Base-by-base conservation (phyloP, 2,888 invertebrate genomes). In the Prosapia bicincta region DNA sequence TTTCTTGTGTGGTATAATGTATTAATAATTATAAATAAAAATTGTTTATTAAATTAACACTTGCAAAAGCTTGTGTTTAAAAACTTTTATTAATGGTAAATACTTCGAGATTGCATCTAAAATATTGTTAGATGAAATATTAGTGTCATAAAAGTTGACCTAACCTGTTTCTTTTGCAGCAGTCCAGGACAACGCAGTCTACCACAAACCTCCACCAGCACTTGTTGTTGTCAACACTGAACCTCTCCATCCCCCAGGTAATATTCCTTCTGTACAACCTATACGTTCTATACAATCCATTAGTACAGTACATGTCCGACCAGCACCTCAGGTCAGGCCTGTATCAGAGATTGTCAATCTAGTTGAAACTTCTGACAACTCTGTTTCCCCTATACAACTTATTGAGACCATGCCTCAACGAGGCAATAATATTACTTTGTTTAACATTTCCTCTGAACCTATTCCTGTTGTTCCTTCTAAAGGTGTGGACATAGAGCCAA, bases 281-380 rank as follows among this genome's bases (percentile, higher is more conserved):
- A 54, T 54, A 20, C 54, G 20, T 1, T 54, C 54, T 20, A 54
- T 54, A n/a, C 54, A 54, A 9, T 54, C 54, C 20, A 54, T 54
- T 2, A 54, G 54, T 54, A 54, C 54, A 3, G 20, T 54, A n/a
- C 54, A 54, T 20, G 54, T n/a, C n/a, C 54, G 54, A 20, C 54
- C 54, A 20, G 13, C 54, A 20, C 54, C n/a, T 54, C 54, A 54
- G 20, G 54, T 54, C 54, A 54, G 54, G 54, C 54, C 24, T 1
- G 24, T 69, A 0, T 68, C 69, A 5, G 74, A 74, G 69, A 26
- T 74, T 0, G 69, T 74, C 10, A 74, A 69, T 26, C 69, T 74
- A 1, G n/a, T 65, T 2, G 74, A 74, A 15, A 69, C 74, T 5
- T 24, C 43, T 10, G 32, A 68, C 3, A 72, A 76, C 24, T 43